Base-by-base conservation (phyloP, 37 sponge, comb jelly and placozoan species). In the Ianthella basta region DNA sequence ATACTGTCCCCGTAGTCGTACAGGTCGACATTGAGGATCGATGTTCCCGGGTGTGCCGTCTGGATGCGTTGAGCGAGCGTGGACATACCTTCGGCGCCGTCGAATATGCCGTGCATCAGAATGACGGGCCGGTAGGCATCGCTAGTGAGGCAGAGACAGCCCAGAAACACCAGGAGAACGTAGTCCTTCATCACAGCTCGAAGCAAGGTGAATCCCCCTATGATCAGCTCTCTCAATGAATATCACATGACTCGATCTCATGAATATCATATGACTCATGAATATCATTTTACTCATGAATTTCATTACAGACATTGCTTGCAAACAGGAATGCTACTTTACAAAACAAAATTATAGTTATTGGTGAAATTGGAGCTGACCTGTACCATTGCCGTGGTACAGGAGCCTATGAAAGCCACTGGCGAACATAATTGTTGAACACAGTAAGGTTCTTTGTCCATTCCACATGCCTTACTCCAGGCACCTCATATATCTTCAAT, bases 101-200 rank as follows among this genome's bases (percentile, higher is more conserved):
- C 64, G 19, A 92, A 19, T n/a, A 95, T 88, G 15, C 96, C 96
- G 81, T 95, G 96, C 65, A 95, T 69, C 29, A 95, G 34, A 18
- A 95, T 81, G 0, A 95, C 93, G 27, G 96, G 96, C 54, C 72
- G 87, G 56, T 95, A 95, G 78, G 56, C n/a, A 24, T 27, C 32
- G n/a, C n/a, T 0, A 14, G 33, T 19, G 15, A 59, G 34, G 37
- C 38, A n/a, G 20, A 63, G 54, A n/a, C 33, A 56, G 10, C 27
- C 27, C 35, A 54, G 34, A 5, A 80, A 15, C 38, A 63, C 18
- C 53, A 29, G 53, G 27, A 69, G 50, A 44, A 44, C 50, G 8
- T 8, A 44, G 50, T n/a, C n/a, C n/a, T n/a, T n/a, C n/a, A n/a
- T n/a, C n/a, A n/a, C n/a, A n/a, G n/a, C n/a, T n/a, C n/a, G n/a